These are phyloP conservation scores for Entosphenus tridentatus DNA, from an alignment of 2,113 vertebrate species.

Conservation along the genomic window DNA sequence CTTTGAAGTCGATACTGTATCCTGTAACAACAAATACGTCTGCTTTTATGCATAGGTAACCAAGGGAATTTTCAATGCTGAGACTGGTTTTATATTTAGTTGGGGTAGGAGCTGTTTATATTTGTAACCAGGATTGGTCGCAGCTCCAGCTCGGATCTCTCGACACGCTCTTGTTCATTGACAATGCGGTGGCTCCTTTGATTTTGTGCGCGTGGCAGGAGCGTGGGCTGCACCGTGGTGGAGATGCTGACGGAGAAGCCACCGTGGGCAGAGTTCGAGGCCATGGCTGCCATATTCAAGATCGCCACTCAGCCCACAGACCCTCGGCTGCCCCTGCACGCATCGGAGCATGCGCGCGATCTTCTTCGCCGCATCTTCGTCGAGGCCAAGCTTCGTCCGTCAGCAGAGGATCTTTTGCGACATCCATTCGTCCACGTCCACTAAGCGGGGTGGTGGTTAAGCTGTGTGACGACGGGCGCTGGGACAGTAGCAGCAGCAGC, in stretches of 20 bases:
- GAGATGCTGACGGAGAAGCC: conserved; percentile 93
- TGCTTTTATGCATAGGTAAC: too few relatives aligned
- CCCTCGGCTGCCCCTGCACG: conserved; percentile 56
- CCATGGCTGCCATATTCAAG: conserved; percentile 93
- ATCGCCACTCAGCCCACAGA: conserved; percentile 88
- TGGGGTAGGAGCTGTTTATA: too few relatives aligned
- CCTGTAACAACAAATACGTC: too few relatives aligned
- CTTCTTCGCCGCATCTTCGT: conserved; percentile 72
- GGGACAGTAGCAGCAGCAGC: too few relatives aligned
- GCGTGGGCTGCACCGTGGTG: conserved; percentile 75
- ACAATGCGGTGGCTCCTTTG: too few relatives aligned
- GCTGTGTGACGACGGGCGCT: too few relatives aligned
- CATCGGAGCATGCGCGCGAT: conserved; percentile 59
- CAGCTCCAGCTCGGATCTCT: too few relatives aligned
- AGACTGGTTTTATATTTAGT: too few relatives aligned
- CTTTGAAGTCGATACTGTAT: too few relatives aligned
- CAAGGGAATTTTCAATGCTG: too few relatives aligned
- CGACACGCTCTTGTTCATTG: too few relatives aligned
- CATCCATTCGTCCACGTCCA: conserved; percentile 67
- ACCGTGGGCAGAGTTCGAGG: conserved; percentile 82
- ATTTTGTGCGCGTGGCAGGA: conserved; percentile 25
- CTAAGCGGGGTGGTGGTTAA: background rate
- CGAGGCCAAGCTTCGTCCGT: conserved; percentile 70
- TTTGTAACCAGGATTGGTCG: too few relatives aligned
- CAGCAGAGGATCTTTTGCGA: conserved; percentile 74